Evolutionary conservation across 2,888 invertebrate species (phyloP).

Genomic region (Laothoe populi): DNA sequence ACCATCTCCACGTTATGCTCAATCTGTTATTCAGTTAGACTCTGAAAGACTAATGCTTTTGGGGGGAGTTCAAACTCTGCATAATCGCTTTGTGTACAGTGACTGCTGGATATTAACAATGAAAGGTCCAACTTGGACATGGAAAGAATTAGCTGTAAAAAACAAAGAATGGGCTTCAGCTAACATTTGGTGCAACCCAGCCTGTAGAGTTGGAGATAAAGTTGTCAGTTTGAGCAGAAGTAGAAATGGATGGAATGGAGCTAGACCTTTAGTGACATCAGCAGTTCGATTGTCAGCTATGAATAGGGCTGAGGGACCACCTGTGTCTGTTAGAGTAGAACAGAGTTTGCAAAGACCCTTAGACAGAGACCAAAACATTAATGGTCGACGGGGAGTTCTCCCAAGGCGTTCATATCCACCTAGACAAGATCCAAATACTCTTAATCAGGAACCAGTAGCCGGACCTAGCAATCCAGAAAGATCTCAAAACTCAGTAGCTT

Average conservation of each 20-base stretch:
- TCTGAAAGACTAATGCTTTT: constrained; percentile 91
- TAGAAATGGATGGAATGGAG: constrained; percentile 81
- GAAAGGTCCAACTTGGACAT: constrained; percentile 88
- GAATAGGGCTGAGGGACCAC: constrained; percentile 71
- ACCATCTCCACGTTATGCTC: constrained; percentile 95
- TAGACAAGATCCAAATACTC: constrained; percentile 53
- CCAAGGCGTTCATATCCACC: constrained; percentile 62
- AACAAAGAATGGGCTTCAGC: constrained; percentile 92
- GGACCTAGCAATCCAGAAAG: constrained; percentile 74
- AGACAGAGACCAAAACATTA: constrained; percentile 90
- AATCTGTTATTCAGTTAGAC: constrained; percentile 94
- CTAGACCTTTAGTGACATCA: constrained; percentile 82
- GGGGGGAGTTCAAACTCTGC: constrained; percentile 95
- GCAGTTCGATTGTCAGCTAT: constrained; percentile 78
- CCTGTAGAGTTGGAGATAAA: constrained; percentile 91
- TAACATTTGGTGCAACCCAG: constrained; percentile 97
- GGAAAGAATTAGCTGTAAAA: constrained; percentile 90
- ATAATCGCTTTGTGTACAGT: constrained; percentile 89
- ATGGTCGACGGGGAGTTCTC: constrained; percentile 87
- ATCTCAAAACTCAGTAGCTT: constrained; percentile 40
- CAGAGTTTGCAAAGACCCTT: constrained; percentile 79
- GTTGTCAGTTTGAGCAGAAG: constrained; percentile 90
- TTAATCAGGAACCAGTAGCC: constrained; percentile 66
- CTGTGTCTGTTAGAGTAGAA: constrained; percentile 77
- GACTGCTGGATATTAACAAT: constrained; percentile 96